Evolutionary conservation across 2,888 invertebrate genomes (phyloP), one percentile per base, ranked within the genome.

Genomic region (Leptopilina drosophilae): DNA sequence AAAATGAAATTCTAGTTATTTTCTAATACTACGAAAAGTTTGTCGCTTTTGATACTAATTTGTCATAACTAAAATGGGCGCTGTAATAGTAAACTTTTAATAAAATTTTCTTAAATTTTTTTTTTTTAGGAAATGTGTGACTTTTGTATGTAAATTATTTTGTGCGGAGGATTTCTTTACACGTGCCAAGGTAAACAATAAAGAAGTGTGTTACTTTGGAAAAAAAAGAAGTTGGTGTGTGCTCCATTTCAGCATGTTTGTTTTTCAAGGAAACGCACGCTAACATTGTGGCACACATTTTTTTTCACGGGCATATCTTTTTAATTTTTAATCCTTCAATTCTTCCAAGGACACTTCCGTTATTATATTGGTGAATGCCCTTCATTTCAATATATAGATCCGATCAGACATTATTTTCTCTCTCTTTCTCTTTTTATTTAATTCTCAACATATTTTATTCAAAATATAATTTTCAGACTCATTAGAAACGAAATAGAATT

Each of bases 281-380:
- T 53, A 69, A 56, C 8, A 26, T 69, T 20, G 53, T 69, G 49
- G 49, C 69, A 69, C 53, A 69, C 69, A 73, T 56, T 56, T 73
- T 53, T 73, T 73, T 53, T 73, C 73, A 56, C 73, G 73, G 73
- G 73, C 56, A 56, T 56, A 73, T 26, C 73, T 73, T 73, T 73
- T 73, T 8, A 53, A 73, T 56, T 73, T 26, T 56, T 73, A 73
- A 73, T 73, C 73, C 73, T 73, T 73, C 73, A 73, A 33, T 33
- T 56, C 73, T 6, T n/a, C 33, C 73, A 73, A 73, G 73, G 73
- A 73, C 73, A 53, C 26, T 56, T 73, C 56, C 73, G 73, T 73
- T 26, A 73, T 73, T 33, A 26, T 33, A 26, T 53, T 73, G 73
- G 53, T 33, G 73, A 11, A 49, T 73, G 73, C 73, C 73, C 73